Conservation (phyloP, 2,113 vertebrate genomes). For the Ciconia boyciana region DNA sequence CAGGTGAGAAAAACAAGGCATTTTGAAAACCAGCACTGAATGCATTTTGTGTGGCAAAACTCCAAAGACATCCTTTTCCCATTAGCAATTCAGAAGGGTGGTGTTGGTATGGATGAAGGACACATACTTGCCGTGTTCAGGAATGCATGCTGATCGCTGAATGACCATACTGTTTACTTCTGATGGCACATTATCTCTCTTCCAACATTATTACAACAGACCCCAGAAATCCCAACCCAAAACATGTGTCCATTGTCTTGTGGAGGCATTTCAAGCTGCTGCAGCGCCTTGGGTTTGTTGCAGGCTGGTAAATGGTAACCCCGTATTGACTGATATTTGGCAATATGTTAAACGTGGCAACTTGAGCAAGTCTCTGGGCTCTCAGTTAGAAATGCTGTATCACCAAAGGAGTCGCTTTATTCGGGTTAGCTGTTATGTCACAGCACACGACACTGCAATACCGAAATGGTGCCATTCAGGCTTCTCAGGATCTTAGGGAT, state of each 20-base stretch:
- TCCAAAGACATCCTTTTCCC: background rate
- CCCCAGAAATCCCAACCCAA: background rate
- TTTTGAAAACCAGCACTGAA: background rate
- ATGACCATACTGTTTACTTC: background rate
- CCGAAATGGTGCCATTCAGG: background rate
- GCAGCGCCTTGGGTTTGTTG: background rate
- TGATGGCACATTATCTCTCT: background rate
- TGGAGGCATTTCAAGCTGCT: background rate
- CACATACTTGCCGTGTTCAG: accelerated
- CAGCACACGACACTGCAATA: background rate
- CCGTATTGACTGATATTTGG: background rate
- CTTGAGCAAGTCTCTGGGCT: background rate
- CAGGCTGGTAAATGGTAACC: background rate
- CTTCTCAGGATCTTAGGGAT: background rate
- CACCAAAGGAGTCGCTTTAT: background rate
- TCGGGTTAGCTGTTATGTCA: background rate
- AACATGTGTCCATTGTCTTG: background rate
- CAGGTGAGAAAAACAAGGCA: background rate
- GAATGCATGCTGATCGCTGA: background rate
- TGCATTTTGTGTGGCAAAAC: background rate
- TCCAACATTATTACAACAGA: background rate
- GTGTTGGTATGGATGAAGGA: background rate
- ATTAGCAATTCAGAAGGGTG: background rate
- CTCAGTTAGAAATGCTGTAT: background rate
- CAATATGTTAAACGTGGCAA: background rate